Evolutionary conservation across 2,888 invertebrate species (phyloP).

Genomic region (Apodemia mormo): DNA sequence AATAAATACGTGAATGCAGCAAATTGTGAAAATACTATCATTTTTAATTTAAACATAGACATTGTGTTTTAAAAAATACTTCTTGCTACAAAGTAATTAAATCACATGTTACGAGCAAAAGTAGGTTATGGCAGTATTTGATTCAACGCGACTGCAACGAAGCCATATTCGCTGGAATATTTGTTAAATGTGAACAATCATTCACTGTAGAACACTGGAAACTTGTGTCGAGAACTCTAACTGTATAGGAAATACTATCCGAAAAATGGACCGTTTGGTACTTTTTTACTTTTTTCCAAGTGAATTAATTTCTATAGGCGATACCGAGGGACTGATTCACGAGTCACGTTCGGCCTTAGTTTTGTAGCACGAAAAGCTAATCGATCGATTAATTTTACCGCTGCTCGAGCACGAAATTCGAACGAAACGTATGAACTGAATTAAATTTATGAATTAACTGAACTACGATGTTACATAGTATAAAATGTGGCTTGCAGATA

Average conservation of each 20-base stretch:
- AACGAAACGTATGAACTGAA: constrained; percentile 52
- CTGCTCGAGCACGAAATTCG: constrained; percentile 66
- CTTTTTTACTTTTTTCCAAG: constrained; percentile 53
- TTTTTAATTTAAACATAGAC: constrained; percentile 5
- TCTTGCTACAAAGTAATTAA: constrained; percentile 25
- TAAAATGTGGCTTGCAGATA: not conserved
- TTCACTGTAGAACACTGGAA: constrained; percentile 21
- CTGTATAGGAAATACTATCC: constrained; percentile 8
- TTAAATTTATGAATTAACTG: constrained; percentile 30
- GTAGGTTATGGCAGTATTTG: constrained; percentile 37
- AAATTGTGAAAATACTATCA: not conserved
- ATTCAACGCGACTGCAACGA: constrained; percentile 32
- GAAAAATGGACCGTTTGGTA: constrained; percentile 43
- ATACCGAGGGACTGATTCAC: constrained; percentile 60
- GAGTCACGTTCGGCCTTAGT: constrained; percentile 72
- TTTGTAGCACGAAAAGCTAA: constrained; percentile 71
- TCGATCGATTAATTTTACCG: constrained; percentile 78
- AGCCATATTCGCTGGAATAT: constrained; percentile 36
- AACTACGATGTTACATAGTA: not conserved
- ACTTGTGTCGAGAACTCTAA: not conserved
- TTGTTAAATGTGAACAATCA: constrained; percentile 35
- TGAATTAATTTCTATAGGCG: constrained; percentile 67
- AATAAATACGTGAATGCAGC: not conserved
- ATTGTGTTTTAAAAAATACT: constrained; percentile 17
- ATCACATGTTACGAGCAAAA: constrained; percentile 29